These are phyloP conservation scores for Halichoerus grypus DNA, from an alignment of 2,113 vertebrate genomes.

Conservation along the genomic window DNA sequence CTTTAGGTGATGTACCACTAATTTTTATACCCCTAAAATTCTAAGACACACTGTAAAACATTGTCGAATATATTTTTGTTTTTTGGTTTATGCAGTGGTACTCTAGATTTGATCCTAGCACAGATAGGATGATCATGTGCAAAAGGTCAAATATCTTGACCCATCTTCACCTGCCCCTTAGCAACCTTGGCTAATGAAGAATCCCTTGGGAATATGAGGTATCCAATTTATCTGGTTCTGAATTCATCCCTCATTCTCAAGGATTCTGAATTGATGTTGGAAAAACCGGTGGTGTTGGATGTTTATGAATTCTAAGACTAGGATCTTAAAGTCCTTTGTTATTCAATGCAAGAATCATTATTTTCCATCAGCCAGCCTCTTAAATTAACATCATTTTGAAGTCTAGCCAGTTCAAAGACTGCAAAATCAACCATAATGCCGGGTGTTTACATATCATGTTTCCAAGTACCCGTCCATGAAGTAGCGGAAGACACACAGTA, in stretches of 20 bases:
- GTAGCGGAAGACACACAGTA: background rate
- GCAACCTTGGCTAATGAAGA: background rate
- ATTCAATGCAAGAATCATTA: background rate
- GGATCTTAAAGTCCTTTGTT: background rate
- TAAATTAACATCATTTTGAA: constrained; percentile 27
- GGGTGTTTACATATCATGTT: background rate
- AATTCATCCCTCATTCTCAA: background rate
- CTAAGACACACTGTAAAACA: background rate
- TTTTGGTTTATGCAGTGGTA: background rate
- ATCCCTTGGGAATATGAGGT: background rate
- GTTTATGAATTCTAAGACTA: constrained; percentile 12
- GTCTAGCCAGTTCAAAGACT: constrained; percentile 48
- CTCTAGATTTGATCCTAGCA: background rate
- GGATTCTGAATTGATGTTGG: constrained; percentile 19
- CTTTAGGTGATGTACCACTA: background rate
- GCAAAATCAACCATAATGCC: background rate
- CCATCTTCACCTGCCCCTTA: background rate
- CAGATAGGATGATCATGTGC: background rate
- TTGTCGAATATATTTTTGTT: background rate
- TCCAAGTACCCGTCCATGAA: background rate
- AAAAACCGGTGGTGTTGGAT: background rate
- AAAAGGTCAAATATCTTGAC: background rate
- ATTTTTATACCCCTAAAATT: background rate
- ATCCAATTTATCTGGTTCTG: background rate
- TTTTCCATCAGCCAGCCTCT: constrained; percentile 1